Percentiles rank a stretch among this genome's conserved stretches.
Evolutionary conservation across 2,888 invertebrate species (phyloP).

Genomic region (Meteorus colon): DNA sequence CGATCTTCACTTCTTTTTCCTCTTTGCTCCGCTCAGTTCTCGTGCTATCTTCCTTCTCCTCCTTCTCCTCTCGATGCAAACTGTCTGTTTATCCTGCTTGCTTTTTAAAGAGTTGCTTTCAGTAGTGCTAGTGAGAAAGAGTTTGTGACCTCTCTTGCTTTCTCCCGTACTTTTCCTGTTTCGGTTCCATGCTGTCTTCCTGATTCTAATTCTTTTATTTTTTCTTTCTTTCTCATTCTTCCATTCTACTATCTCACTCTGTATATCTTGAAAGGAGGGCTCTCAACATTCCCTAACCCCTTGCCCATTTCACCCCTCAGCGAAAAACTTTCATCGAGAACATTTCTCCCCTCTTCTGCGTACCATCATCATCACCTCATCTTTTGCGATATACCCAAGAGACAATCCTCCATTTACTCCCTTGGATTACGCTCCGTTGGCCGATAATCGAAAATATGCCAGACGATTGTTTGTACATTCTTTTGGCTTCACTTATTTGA

Average conservation of each 20-base stretch:
- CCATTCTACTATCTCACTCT: constrained; percentile 34
- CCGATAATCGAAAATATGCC: constrained; percentile 73
- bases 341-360: constrained; percentile 38
- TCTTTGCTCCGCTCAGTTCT: constrained; percentile 25
- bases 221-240: constrained; percentile 8
- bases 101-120: constrained; percentile 70
- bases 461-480: constrained; percentile 64
- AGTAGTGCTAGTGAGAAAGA: constrained; percentile 51
- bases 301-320: constrained; percentile 21
- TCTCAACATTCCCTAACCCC: constrained; percentile 25
- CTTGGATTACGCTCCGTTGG: constrained; percentile 71
- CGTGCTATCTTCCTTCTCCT: constrained; percentile 40
- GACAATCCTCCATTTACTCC: constrained; percentile 70
- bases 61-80: constrained; percentile 56
- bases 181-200: constrained; percentile 34
- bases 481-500: constrained; percentile 15
- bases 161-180: constrained; percentile 3
- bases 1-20: constrained; percentile 30
- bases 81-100: constrained; percentile 74
- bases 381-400: constrained; percentile 59
- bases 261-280: constrained; percentile 8
- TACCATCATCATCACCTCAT: constrained; percentile 56
- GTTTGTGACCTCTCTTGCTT: constrained; percentile 47
- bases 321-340: constrained; percentile 42
- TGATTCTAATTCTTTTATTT: constrained; percentile 41